These are phyloP conservation scores for Morpho helenor DNA, from an alignment of 2,888 invertebrate species.

Conservation along the genomic window DNA sequence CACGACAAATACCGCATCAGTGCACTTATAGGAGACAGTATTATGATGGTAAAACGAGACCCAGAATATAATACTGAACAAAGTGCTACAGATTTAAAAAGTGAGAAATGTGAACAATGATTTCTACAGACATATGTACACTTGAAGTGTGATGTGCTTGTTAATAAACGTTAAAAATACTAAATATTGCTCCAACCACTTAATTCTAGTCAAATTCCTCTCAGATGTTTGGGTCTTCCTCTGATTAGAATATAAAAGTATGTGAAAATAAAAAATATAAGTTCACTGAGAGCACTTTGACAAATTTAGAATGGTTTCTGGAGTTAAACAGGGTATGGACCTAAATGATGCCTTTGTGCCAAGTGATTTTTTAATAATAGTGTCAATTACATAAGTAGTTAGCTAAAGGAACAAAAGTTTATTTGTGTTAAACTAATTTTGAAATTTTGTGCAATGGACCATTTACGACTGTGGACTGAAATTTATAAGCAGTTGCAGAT, in stretches of 20 bases:
- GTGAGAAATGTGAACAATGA: constrained; percentile 79
- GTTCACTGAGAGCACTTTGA: constrained; percentile 70
- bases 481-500: constrained; percentile 39
- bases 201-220: constrained; percentile 71
- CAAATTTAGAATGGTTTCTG: constrained; percentile 56
- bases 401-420: constrained; percentile 63
- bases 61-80: constrained; percentile 64
- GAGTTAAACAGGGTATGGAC: constrained; percentile 77
- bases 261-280: constrained; percentile 33
- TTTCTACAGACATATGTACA: constrained; percentile 30
- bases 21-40: constrained; percentile 69
- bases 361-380: constrained; percentile 75
- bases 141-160: constrained; percentile 34
- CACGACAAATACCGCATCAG: constrained; percentile 76
- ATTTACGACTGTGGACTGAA: constrained; percentile 45
- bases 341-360: constrained; percentile 75
- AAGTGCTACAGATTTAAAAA: constrained; percentile 71
- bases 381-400: constrained; percentile 74
- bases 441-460: constrained; percentile 71
- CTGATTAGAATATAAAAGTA: constrained; percentile 33
- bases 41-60: constrained; percentile 67
- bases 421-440: constrained; percentile 63
- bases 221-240: constrained; percentile 68
- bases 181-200: constrained; percentile 54
- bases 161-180: constrained; percentile 15